Conservation (phyloP, 2,797 vertebrate genomes). For the Percopsis omiscomaycus region DNA sequence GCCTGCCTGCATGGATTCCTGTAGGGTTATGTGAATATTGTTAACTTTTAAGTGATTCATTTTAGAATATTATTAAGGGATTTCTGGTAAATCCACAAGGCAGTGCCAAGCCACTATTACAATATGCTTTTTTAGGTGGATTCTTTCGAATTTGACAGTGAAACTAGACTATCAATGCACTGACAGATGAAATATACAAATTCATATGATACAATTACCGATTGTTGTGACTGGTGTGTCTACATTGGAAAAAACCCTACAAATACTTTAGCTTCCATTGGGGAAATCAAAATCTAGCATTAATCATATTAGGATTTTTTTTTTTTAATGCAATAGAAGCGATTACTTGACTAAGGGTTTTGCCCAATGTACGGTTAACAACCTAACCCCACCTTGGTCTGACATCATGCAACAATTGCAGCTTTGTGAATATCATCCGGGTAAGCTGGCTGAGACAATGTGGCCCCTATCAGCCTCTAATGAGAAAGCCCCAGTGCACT, state of each 20-base stretch:
- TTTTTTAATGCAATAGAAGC: slow-evolving; percentile 42
- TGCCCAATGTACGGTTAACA: slow-evolving; percentile 27
- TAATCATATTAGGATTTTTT: slow-evolving; percentile 48
- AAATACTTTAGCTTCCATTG: slow-evolving; percentile 15
- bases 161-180: slow-evolving; percentile 9
- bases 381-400: slow-evolving; percentile 31
- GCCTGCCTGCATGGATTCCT: no score
- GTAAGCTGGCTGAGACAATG: slow-evolving; percentile 51
- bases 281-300: slow-evolving; percentile 35
- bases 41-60: neutral
- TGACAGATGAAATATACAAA: slow-evolving; percentile 20
- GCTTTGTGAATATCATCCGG: slow-evolving; percentile 45
- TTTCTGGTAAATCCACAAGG: neutral
- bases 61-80: neutral
- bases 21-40: neutral
- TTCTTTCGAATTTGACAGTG: no score
- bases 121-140: neutral
- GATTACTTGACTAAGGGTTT: slow-evolving; percentile 26
- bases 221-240: neutral
- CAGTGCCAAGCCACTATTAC: neutral
- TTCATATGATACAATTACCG: neutral
- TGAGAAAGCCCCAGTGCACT: slow-evolving; percentile 42
- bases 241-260: slow-evolving; percentile 5
- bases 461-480: slow-evolving; percentile 53
- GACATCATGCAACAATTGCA: slow-evolving; percentile 55